Conservation (phyloP, 35 echinoderm and acorn worm species). For the Nesometra sesokonis region DNA sequence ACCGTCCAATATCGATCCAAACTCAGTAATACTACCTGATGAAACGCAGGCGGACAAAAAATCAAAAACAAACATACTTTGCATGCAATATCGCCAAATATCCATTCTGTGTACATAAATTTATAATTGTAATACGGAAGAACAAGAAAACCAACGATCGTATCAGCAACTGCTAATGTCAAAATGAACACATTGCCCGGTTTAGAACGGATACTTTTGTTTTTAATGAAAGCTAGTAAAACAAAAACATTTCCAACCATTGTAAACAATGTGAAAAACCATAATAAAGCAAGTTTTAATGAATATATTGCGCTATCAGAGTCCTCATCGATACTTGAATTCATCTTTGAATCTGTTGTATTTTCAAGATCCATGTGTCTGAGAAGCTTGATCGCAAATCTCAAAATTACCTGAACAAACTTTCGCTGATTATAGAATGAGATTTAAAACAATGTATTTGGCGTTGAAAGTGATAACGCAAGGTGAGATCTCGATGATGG, state of each 20-base stretch:
- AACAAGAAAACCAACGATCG: constrained; percentile 5
- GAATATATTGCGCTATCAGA: no score
- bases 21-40: constrained; percentile 2
- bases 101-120: constrained; percentile 2
- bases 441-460: no score
- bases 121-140: constrained; percentile 5
- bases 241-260: constrained; percentile 8
- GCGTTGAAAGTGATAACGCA: no score
- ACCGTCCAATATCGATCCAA: constrained; percentile 24
- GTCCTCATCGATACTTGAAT: no score
- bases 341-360: no score
- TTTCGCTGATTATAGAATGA: no score
- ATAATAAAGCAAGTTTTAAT: no score
- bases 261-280: not conserved
- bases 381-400: no score
- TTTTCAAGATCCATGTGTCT: no score
- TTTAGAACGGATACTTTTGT: not conserved
- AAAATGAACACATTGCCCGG: constrained; percentile 30
- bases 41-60: constrained; percentile 6
- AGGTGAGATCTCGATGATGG: no score
- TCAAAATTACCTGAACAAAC: no score
- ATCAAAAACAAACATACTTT: constrained; percentile 12
- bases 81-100: constrained; percentile 18
- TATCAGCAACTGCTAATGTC: constrained; percentile 15
- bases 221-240: not conserved